Evolutionary conservation across 2,113 vertebrate species (phyloP), one percentile per base, ranked within the genome.

Genomic region (Harpagus bidentatus): DNA sequence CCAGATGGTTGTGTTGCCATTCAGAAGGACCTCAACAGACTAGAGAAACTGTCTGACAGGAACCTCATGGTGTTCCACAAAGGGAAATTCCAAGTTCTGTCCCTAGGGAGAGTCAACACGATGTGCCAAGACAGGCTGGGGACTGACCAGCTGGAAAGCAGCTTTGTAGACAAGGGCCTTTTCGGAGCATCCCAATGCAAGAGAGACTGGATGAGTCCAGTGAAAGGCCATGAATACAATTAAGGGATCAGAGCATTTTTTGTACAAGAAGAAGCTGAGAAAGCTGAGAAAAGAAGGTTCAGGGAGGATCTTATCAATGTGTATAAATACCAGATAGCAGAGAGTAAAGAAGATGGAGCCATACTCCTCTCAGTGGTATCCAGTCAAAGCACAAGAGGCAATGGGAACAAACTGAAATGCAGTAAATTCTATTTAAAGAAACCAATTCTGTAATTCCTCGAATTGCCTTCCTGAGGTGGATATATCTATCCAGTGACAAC

Each of bases 181-280:
- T 70, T n/a, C 1, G 3, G 40, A 18, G 4, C 21, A 28, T 9
- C 10, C 2, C 10, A n/a, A 2, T 23, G 9, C 48, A 62, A 69
- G 29, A 43, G 16, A 56, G 13, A 45, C 8, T 56, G 32, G 11
- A 62, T 50, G 9, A 62, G 5, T 80, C 11, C 67, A 74, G 36
- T 1, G 1, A 81, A 80, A 12, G 42, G 10, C 22, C 48, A 7
- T 31, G 17, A 48, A 50, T 17, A 63, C 29, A 56, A 9, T 26
- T 38, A 89, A 70, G 42, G 7, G 9, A n/a, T 19, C 38, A 10
- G 11, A 69, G 3, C 3, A 2, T 40, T 76, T 88, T 80, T 74
- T 3, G 3, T 36, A 22, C 3, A 31, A 29, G 18, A 73, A 47
- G 59, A 26, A 61, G 9, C 34, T 58, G 29, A 58, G 14, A 40